Base-by-base conservation (phyloP, 2,113 vertebrate species). In the Empidonax traillii region DNA sequence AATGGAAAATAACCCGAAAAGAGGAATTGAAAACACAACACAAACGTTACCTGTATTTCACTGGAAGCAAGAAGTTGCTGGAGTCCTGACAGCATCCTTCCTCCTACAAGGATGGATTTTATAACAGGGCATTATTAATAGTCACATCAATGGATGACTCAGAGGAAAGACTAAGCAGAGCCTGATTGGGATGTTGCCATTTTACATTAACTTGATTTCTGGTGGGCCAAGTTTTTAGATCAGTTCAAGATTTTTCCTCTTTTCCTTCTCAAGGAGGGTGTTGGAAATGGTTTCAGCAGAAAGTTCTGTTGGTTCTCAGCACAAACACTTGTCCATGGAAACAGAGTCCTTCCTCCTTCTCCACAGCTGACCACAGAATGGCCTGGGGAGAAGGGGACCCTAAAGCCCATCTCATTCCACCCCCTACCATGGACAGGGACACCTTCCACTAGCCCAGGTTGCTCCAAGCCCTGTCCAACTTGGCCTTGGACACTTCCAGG, bases 81-180 rank as follows among this genome's bases (percentile, higher is more conserved):
- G 35, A 56, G 66, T 37, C 85, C 72, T 90, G 74, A 82, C 92
- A 94, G 46, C 68, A 81, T 81, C 65, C 43, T 62, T 75, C 73
- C 66, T 94, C 72, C 78, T 93, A 56, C 83, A 41, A 39, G 62
- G 58, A 82, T 78, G 78, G 76, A 72, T 96, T 94, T 87, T 68
- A 68, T 28, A 69, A 65, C 85, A 25, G 39, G 8, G 14, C 47
- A 5, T 87, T 55, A 53, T 72, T 59, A 94, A 52, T 46, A 87
- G 73, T 33, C 81, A 39, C 87, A 87, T 78, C 81, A 71, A 33
- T 12, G 78, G 16, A 6, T 96, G 93, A 75, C 39, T 94, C 93
- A 31, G 33, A 91, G 84, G 46, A 78, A 83, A 67, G 51, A n/a
- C 35, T 80, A 78, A 84, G 63, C 77, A 90, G 75, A 55, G 63